Conservation (phyloP, 2,888 invertebrate genomes). For the Rhorus exstirpatorius region DNA sequence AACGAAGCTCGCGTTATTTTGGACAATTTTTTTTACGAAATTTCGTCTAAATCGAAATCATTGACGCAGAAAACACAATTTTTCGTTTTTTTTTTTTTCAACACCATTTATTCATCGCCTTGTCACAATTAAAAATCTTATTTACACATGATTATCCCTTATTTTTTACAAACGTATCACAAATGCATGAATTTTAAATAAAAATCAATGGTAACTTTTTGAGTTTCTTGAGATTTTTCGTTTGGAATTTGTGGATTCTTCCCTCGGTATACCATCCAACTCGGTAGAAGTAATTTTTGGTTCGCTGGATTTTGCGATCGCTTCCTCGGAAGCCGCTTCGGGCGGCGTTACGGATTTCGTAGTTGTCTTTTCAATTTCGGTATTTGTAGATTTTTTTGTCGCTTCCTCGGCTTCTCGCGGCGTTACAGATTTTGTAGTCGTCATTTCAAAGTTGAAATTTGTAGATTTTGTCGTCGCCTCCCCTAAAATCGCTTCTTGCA, state of each 20-base stretch:
- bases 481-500: not conserved
- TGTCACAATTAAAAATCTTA: not conserved
- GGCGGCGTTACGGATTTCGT: not conserved
- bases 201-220: not conserved
- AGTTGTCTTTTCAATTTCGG: not conserved
- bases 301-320: not conserved
- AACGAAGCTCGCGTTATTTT: not conserved
- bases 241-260: not conserved
- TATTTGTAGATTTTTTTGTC: not conserved
- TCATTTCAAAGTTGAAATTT: not conserved
- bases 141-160: not conserved
- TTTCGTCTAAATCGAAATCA: not conserved
- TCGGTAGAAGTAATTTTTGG: not conserved
- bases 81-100: too few species aligned
- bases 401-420: not conserved
- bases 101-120: constrained; percentile 12
- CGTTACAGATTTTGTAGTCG: not conserved
- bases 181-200: not conserved
- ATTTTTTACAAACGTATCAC: constrained; percentile 32
- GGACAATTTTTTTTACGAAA: not conserved
- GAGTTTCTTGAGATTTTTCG: not conserved
- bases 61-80: not conserved
- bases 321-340: too few species aligned
- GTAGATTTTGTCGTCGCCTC: not conserved
- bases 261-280: not conserved